Percentiles rank a stretch among this genome's conserved stretches.
Conservation (phyloP, 1,140 invertebrate genomes). For the Euschistus heros region DNA sequence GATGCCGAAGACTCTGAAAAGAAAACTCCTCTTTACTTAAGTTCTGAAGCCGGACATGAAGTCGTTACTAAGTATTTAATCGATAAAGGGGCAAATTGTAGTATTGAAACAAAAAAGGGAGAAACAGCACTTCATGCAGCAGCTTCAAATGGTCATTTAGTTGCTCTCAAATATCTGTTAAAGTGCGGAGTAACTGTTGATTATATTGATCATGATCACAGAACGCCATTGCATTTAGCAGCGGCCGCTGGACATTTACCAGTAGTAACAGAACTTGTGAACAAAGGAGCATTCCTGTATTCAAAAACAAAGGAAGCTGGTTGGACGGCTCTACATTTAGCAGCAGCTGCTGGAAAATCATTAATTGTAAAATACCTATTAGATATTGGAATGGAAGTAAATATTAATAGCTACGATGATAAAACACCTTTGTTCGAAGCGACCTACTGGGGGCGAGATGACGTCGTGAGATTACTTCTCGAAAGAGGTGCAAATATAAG, state of each 20-base stretch:
- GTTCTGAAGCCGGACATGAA: background rate
- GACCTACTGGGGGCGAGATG: background rate
- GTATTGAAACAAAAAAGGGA: background rate
- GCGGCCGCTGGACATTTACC: background rate
- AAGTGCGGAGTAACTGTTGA: background rate
- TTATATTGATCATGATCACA: background rate
- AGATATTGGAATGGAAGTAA: background rate
- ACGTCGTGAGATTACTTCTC: background rate
- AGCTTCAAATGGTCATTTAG: background rate
- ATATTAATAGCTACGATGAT: background rate
- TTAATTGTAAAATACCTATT: background rate
- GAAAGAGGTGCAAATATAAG: background rate
- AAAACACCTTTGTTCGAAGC: slow-evolving; percentile 2
- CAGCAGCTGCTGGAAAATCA: background rate
- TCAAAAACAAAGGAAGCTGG: background rate
- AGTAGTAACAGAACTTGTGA: background rate
- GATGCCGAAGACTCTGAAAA: background rate
- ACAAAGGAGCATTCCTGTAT: background rate
- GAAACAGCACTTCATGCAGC: background rate
- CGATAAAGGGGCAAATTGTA: background rate
- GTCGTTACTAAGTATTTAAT: background rate
- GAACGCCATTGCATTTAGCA: background rate
- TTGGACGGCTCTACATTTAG: background rate
- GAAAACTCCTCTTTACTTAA: background rate
- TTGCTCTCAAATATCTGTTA: background rate